Evolutionary conservation across 2,888 invertebrate genomes (phyloP), one percentile per base, ranked within the genome.

Genomic region (Pseudococcus longispinus): DNA sequence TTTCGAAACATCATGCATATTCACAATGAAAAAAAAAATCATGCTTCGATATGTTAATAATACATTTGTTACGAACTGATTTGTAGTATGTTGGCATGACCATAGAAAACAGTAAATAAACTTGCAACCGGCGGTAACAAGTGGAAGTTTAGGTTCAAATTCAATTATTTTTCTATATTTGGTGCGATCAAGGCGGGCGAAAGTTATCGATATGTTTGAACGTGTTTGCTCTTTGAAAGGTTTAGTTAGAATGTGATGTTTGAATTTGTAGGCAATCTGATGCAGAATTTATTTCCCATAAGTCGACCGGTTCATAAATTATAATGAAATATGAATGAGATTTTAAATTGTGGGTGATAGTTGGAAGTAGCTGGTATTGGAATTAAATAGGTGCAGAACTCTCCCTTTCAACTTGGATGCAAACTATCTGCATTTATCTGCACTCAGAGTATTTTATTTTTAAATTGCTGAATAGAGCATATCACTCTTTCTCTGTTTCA

Each of bases 161-260:
- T 70, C 29, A 70, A 26, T 70, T 70, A 29, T 29, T 18, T 70
- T 29, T 70, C 70, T 70, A 70, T 70, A 70, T 70, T 70, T 70
- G 70, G 70, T 70, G 18, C 29, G 70, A 70, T 70, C 70, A 70
- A 70, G 70, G 70, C 70, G 70, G 70, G 70, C 70, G 70, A 70
- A 70, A 70, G 70, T 70, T 70, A 70, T 70, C 70, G 32, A 70
- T 70, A 29, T 70, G 70, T 70, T 70, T 70, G 70, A 29, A 70
- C 26, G 15, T 60, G 26, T n/a, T n/a, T 60, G 60, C 20, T 60
- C 20, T 23, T 9, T 23, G 23, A 60, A 60, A 60, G 60, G 70
- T 70, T 70, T 29, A n/a, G 5, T n/a, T 23, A 65, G 26, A 29
- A 29, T 13, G 70, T 32, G 29, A 8, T 70, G 20, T 70, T 70